Conservation (phyloP, 2,888 invertebrate species). For the Argyresthia albistria region DNA sequence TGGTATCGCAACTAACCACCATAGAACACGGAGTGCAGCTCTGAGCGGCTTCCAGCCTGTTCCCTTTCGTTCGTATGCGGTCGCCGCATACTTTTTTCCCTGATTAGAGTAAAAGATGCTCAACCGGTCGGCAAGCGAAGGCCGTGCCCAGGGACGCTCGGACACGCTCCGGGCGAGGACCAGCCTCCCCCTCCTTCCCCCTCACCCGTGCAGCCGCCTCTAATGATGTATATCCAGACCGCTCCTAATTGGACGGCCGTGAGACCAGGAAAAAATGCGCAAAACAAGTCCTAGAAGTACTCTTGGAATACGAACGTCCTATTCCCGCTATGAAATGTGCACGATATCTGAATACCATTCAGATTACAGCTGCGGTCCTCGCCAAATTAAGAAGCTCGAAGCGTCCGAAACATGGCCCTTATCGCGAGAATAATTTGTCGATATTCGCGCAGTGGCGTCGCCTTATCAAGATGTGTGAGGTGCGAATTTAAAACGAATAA, state of each 20-base stretch:
- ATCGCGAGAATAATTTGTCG: conserved; percentile 40
- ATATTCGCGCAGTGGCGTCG: conserved; percentile 26
- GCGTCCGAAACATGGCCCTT: conserved; percentile 24
- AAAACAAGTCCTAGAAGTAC: conserved; percentile 23
- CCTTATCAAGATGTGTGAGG: conserved; percentile 45
- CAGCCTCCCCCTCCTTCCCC: conserved; percentile 20
- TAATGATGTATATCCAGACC: conserved; percentile 62
- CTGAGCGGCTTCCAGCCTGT: conserved; percentile 41
- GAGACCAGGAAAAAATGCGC: conserved; percentile 47
- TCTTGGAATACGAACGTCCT: conserved; percentile 34
- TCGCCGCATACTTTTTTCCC: conserved; percentile 52
- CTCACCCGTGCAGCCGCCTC: conserved; percentile 27
- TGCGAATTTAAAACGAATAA: conserved; percentile 43
- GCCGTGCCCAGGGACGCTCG: conserved; percentile 49
- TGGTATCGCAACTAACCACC: conserved; percentile 51
- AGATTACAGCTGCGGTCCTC: conserved; percentile 16
- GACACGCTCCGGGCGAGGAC: conserved; percentile 25
- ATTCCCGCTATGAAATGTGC: background rate
- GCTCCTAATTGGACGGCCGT: conserved; percentile 63
- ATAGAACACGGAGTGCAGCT: conserved; percentile 51
- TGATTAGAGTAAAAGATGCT: conserved; percentile 69
- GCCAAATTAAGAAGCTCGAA: conserved; percentile 25
- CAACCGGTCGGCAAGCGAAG: conserved; percentile 64
- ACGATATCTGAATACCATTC: conserved; percentile 33
- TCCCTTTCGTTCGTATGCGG: conserved; percentile 59